Evolutionary conservation across 2,888 invertebrate species (phyloP).

Genomic region (Corbicula japonica): DNA sequence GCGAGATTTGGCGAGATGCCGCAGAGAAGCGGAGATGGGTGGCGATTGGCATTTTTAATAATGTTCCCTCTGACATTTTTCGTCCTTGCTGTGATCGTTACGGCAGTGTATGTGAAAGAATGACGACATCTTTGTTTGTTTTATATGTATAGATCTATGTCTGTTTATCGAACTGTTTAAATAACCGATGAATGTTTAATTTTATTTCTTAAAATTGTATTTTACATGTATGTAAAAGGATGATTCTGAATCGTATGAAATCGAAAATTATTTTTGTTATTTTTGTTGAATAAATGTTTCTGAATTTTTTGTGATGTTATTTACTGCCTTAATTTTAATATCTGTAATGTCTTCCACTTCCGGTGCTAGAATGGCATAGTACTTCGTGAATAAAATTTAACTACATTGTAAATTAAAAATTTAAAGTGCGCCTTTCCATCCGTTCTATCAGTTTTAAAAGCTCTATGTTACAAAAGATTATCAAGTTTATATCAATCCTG

Average conservation of each 20-base stretch:
- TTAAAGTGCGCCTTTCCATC: too few species aligned
- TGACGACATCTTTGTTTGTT: neutral
- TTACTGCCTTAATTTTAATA: too few species aligned
- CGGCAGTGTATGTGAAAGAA: neutral
- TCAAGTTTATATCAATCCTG: too few species aligned
- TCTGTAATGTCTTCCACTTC: too few species aligned
- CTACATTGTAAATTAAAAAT: too few species aligned
- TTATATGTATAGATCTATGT: neutral
- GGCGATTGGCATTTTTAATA: neutral
- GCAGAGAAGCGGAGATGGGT: neutral
- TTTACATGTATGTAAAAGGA: too few species aligned
- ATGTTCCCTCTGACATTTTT: neutral
- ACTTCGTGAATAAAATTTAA: too few species aligned
- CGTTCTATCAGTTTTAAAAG: too few species aligned
- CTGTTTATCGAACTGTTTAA: neutral
- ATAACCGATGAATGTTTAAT: neutral
- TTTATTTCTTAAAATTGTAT: neutral
- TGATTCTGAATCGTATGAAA: too few species aligned
- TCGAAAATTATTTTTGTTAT: neutral
- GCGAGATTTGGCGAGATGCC: conserved; percentile 12
- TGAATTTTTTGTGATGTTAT: too few species aligned
- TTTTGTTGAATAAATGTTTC: neutral
- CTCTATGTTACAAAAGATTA: too few species aligned
- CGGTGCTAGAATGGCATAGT: too few species aligned
- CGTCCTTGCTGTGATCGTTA: neutral